phyloP scores from a whole-genome alignment of 2,113 vertebrate species.

The Tachycineta bicolor region DNA sequence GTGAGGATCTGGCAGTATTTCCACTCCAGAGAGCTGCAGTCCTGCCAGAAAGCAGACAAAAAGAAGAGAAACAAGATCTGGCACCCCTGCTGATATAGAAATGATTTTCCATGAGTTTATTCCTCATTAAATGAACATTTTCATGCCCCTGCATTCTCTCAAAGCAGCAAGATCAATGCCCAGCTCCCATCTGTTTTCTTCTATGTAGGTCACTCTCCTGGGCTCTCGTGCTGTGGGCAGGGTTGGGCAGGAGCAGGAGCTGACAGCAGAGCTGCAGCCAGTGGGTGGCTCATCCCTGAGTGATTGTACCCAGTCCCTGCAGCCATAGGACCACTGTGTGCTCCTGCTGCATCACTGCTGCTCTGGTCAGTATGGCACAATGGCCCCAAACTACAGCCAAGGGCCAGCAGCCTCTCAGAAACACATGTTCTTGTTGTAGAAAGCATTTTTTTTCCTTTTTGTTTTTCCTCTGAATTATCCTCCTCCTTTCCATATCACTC shows the following conservation, averaged over 20 bases:
- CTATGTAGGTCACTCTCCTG: slow-evolving; percentile 19
- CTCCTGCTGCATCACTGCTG: background rate
- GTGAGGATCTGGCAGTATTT: background rate
- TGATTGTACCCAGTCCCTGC: too few species aligned
- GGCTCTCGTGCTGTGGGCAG: background rate
- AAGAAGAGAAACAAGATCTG: background rate
- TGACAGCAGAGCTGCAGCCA: accelerated
- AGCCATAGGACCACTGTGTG: accelerated
- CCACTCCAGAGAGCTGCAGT: background rate
- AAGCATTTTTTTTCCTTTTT: background rate
- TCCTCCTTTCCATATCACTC: background rate
- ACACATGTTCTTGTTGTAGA: accelerated
- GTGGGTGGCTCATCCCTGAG: accelerated
- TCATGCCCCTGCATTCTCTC: background rate
- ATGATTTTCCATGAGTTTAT: background rate
- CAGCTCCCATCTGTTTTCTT: background rate
- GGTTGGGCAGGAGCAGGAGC: background rate
- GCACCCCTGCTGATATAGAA: background rate
- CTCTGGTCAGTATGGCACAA: background rate
- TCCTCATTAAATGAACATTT: background rate
- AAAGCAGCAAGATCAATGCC: background rate
- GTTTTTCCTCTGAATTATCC: background rate
- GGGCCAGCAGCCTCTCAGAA: background rate
- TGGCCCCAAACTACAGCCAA: too few species aligned
- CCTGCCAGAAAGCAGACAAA: background rate